Conservation (phyloP, 1,140 invertebrate species). For the Limonius californicus region DNA sequence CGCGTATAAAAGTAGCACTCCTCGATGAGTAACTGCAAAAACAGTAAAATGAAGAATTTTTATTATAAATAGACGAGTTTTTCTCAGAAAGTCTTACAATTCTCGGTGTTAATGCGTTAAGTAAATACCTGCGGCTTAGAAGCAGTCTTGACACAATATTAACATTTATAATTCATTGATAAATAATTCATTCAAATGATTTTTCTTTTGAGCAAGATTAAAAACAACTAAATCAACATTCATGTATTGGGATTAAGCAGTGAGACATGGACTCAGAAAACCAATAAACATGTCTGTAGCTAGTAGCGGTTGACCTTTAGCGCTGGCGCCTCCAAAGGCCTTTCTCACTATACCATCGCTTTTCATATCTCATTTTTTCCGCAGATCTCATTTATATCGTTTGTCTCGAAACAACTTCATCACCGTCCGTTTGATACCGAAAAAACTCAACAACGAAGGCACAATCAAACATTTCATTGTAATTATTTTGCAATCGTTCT, state of each 20-base stretch:
- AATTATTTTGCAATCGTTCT: no score
- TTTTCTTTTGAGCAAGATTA: neutral
- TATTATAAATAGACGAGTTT: no score
- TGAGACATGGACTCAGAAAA: conserved; percentile 8
- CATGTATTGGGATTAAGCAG: neutral
- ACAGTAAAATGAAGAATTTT: no score
- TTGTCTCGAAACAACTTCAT: neutral
- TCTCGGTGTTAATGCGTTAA: no score
- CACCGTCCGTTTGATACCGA: no score
- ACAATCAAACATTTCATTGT: no score
- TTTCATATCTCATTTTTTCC: conserved; percentile 8
- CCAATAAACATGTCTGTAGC: conserved; percentile 15
- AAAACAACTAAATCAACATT: conserved; percentile 14
- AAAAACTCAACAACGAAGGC: no score
- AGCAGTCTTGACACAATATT: neutral
- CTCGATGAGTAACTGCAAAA: no score
- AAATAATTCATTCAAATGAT: conserved; percentile 3
- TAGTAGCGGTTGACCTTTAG: conserved; percentile 15
- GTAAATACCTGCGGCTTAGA: no score
- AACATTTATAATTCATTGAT: conserved; percentile 8
- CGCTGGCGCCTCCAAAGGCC: conserved; percentile 13
- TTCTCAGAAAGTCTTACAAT: no score
- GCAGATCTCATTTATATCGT: neutral
- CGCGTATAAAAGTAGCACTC: no score
- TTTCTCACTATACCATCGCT: conserved; percentile 12